A percentile compares a stretch with the other conserved stretches of the same genome.
Conservation (phyloP, 2,113 vertebrate genomes). For the Perognathus longimembris region DNA sequence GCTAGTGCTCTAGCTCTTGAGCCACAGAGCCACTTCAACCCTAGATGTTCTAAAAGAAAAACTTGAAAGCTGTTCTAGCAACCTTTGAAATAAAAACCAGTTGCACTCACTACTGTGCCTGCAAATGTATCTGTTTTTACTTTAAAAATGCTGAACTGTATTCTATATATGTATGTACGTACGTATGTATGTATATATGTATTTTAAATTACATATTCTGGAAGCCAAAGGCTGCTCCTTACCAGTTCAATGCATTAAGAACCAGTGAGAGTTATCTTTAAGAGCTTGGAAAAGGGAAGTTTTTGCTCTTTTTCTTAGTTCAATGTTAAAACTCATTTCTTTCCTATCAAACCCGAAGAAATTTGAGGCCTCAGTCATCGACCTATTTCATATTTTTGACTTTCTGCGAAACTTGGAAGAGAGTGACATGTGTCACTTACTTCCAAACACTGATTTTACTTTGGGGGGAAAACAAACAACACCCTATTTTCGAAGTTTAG, state of each 20-base stretch:
- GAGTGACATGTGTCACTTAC: not conserved
- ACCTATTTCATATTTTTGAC: not conserved
- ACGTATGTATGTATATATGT: too few species aligned
- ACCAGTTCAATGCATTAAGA: not conserved
- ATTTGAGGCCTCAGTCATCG: not conserved
- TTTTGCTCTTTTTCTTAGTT: not conserved
- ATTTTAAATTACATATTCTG: not conserved
- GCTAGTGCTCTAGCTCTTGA: too few species aligned
- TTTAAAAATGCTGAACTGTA: not conserved
- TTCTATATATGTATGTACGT: not conserved
- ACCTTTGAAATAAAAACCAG: not conserved
- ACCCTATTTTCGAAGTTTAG: not conserved
- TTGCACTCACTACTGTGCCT: not conserved
- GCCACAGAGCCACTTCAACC: too few species aligned
- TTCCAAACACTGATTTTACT: not conserved
- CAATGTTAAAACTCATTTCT: not conserved
- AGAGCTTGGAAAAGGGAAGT: not conserved
- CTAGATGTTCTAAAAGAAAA: too few species aligned
- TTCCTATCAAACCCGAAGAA: conserved; percentile 19
- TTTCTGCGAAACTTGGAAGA: not conserved
- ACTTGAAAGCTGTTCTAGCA: not conserved
- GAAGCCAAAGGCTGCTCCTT: not conserved
- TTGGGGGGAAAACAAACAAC: not conserved
- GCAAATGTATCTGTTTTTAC: not conserved
- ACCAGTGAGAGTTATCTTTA: not conserved